phyloP scores from a whole-genome alignment of 92 coral and sea anemone species.

The Muricea muricata region DNA sequence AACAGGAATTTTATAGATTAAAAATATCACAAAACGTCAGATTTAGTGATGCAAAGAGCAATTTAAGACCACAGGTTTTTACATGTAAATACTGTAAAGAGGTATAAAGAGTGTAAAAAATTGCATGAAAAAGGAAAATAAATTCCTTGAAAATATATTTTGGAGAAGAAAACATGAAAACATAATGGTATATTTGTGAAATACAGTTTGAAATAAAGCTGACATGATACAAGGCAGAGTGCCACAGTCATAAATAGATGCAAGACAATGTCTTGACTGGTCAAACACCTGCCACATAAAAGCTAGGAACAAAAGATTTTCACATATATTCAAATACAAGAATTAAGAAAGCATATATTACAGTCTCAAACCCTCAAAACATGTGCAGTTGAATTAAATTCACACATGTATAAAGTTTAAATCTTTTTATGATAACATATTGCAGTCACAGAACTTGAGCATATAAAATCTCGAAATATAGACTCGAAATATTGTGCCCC shows the following conservation, averaged over 20 bases:
- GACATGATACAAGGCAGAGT: slow-evolving; percentile 12
- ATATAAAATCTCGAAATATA: no score
- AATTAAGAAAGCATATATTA: slow-evolving; percentile 21
- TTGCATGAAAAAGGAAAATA: background rate
- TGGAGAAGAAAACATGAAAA: no score
- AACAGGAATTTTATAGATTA: no score
- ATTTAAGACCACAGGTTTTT: no score
- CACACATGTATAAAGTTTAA: background rate
- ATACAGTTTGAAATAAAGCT: background rate
- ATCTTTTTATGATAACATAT: background rate
- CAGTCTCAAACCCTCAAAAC: background rate
- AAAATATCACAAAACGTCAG: no score
- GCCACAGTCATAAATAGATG: slow-evolving; percentile 26
- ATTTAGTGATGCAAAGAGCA: no score
- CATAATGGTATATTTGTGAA: no score
- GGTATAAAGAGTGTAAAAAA: no score
- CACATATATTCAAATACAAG: slow-evolving; percentile 25
- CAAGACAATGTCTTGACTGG: slow-evolving; percentile 25
- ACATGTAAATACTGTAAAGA: no score
- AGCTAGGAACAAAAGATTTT: slow-evolving; percentile 43
- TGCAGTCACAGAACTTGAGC: background rate
- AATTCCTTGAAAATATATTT: no score
- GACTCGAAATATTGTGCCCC: background rate
- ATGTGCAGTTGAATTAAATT: background rate
- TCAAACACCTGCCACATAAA: slow-evolving; percentile 41